Percentiles rank a stretch among this genome's conserved stretches.
phyloP scores from a whole-genome alignment of 1,140 invertebrate species.

The Macrostomum lignano region DNA sequence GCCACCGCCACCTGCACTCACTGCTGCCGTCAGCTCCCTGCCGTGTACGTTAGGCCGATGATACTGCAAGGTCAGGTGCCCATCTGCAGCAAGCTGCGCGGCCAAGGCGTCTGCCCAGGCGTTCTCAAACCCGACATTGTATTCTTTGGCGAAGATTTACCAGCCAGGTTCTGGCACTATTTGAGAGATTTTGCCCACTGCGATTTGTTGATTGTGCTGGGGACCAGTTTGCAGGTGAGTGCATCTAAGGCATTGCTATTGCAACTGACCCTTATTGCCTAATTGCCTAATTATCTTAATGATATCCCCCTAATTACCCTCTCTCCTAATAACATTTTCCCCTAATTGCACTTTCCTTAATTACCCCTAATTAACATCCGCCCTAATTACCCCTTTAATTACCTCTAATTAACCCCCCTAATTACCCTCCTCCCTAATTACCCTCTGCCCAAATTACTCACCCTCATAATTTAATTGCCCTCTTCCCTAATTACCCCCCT shows the following conservation, averaged over 20 bases:
- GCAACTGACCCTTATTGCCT: too few relatives aligned
- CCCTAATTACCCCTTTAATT: neutral
- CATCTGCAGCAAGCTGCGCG: too few relatives aligned
- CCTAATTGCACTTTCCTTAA: neutral
- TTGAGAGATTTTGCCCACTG: constrained; percentile 21
- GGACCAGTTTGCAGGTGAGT: constrained; percentile 25
- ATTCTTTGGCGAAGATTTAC: constrained; percentile 28
- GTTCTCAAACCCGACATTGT: constrained; percentile 28
- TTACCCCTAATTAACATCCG: neutral
- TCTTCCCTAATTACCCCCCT: neutral
- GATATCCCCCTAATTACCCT: neutral
- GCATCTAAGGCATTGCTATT: too few relatives aligned
- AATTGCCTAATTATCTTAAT: neutral
- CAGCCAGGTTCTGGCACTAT: constrained; percentile 21
- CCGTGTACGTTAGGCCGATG: constrained; percentile 47
- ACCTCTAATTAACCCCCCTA: neutral
- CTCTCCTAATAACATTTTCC: neutral
- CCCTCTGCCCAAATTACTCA: neutral
- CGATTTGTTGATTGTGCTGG: constrained; percentile 25
- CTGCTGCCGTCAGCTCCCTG: constrained; percentile 39
- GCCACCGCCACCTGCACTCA: constrained; percentile 53
- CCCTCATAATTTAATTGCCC: neutral
- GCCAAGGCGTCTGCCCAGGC: constrained; percentile 13
- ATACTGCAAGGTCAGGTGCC: constrained; percentile 30
- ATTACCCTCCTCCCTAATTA: neutral